Conservation (phyloP, 2,888 invertebrate species). For the Alviniconcha strummeri region DNA sequence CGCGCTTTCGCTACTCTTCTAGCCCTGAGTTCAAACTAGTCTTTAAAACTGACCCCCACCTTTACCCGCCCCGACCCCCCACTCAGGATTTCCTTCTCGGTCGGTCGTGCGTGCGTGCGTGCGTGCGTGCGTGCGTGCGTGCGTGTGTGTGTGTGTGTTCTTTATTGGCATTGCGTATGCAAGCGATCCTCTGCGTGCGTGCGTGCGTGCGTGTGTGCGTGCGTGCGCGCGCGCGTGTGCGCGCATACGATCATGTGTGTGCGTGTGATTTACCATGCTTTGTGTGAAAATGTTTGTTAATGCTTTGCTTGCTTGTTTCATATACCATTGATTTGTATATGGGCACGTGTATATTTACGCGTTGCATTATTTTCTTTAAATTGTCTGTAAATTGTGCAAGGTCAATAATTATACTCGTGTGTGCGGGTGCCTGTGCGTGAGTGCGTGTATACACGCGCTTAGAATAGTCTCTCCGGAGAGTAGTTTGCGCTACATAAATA, state of each 20-base stretch:
- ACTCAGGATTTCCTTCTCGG: too few species aligned
- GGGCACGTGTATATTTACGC: not conserved
- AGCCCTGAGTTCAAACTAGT: too few species aligned
- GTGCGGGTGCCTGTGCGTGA: too few species aligned
- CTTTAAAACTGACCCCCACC: too few species aligned
- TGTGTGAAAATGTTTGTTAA: not conserved
- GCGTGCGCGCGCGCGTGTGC: not conserved
- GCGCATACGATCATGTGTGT: not conserved
- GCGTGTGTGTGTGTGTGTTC: not conserved
- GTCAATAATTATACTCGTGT: not conserved
- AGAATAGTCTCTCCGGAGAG: too few species aligned
- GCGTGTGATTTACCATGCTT: not conserved
- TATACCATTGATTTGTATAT: not conserved
- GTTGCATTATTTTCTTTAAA: not conserved
- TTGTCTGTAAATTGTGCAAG: not conserved
- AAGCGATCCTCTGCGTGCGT: too few species aligned
- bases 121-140: not conserved
- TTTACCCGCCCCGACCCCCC: too few species aligned
- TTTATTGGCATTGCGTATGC: not conserved
- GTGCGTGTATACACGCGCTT: too few species aligned
- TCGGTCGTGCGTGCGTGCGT: not conserved
- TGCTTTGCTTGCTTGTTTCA: not conserved
- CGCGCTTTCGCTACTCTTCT: too few species aligned
- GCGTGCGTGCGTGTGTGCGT: not conserved
- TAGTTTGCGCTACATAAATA: too few species aligned